Evolutionary conservation across 2,888 invertebrate genomes (phyloP), one percentile per base, ranked within the genome.

Genomic region (Caenorhabditis auriculariae): DNA sequence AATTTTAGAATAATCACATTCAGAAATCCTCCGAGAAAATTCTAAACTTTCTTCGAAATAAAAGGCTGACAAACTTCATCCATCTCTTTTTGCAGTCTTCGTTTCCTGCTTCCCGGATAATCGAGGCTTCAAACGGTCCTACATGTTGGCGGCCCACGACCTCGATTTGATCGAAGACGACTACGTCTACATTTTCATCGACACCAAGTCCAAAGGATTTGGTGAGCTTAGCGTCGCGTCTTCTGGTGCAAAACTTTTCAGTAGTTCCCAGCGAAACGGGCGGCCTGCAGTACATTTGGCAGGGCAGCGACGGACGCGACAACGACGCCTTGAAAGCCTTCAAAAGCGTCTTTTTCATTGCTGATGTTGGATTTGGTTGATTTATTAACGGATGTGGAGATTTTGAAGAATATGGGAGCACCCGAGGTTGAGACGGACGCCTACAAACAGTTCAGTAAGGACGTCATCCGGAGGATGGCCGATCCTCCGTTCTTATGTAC

Each of bases 401-500:
- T 9, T 9, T 50, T 61, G 27, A 28, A 60, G 60, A 61, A 57
- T 21, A 61, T 61, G 61, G 61, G 61, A 54, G 42, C 43, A 46
- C 42, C 57, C 9, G 38, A 52, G 7, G 57, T 55, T 21, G 57
- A 58, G 15, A 52, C 58, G 23, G 60, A 58, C 6, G 51, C 55
- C 12, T 62, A 61, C 47, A 42, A 52, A 23, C 53, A 59, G 24
- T 74, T 75, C 45, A 69, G 68, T 15, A 56, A 63, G 26, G 53
- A 69, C 46, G 69, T 75, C 1, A 61, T 72, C 6, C 28, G 49
- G 7, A 49, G 69, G 35, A 73, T 70, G 63, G 63, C 57, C 19
- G 54, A 62, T 7, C 58, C 68, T 9, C 75, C 75, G 17, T 75
- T 73, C 45, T 63, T 65, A 46, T 75, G 72, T 44, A 59, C 60